Evolutionary conservation across 2,113 vertebrate genomes (phyloP), one percentile per base, ranked within the genome.

Genomic region (Atlantisia rogersi): DNA sequence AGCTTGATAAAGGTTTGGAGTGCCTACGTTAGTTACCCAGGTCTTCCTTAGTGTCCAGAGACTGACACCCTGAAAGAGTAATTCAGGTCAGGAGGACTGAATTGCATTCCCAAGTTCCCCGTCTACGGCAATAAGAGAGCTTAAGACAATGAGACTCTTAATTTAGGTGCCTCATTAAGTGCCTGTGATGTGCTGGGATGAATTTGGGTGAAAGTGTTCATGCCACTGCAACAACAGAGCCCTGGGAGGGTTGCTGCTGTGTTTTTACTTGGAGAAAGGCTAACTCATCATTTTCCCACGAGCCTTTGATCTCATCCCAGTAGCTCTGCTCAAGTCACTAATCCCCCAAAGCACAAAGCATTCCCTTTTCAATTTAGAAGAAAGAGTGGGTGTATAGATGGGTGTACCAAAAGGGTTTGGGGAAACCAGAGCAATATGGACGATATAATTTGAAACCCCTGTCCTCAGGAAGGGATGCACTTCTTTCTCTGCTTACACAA

Each of bases 221-320:
- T 56, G 53, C 20, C 44, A 42, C 25, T 73, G 58, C 58, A 83
- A 46, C 28, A 68, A 84, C 58, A 90, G 71, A 53, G 83, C 55
- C 8, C 62, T 65, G 40, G 40, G 55, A 91, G 37, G 35, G 28
- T 58, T 91, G 44, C n/a, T 90, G 83, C 60, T 53, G 32, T 80
- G 25, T 53, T 96, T 86, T 58, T 2, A 24, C 68, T 84, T 75
- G 58, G 44, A 86, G 65, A 79, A 86, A 95, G 16, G 50, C n/a
- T 75, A 81, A 11, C n/a, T 94, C 90, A 82, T 88, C 32, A 20
- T 77, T 94, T 83, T 94, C 88, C 85, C 82, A 90, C 0, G 1
- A 92, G 94, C 62, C 55, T 95, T 96, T 92, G 65, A 93, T 92
- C 83, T 96, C 80, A 79, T 24, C 62, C 73, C 55, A 20, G 62